These are phyloP conservation scores for Heterohyrax brucei DNA, from an alignment of 2,797 vertebrate species.

Conservation along the genomic window DNA sequence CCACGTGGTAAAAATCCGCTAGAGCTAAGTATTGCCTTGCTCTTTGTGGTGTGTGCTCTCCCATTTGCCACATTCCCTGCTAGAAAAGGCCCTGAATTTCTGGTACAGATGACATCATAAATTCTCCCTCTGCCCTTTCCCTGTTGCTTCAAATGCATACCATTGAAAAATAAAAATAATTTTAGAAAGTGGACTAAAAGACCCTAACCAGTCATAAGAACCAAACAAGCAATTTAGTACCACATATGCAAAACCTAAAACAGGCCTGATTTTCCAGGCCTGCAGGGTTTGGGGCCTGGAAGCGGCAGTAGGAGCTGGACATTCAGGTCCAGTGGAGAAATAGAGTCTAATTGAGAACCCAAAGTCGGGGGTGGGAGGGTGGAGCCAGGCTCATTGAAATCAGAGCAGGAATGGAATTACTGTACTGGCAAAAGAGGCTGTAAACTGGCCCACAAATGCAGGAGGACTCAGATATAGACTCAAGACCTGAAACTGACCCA, in stretches of 20 bases:
- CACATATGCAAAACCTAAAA: background rate
- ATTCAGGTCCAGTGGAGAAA: background rate
- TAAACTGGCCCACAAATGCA: background rate
- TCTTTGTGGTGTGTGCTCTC: background rate
- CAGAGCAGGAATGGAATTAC: background rate
- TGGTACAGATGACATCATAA: background rate
- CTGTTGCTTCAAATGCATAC: background rate
- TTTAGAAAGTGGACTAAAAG: background rate
- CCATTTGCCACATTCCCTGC: background rate
- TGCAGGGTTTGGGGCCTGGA: background rate
- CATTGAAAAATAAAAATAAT: background rate
- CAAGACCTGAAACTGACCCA: background rate
- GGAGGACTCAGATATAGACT: background rate
- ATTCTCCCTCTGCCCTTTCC: background rate
- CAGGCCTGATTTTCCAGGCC: background rate
- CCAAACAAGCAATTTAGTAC: background rate
- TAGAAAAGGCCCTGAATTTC: background rate
- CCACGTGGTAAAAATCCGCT: background rate
- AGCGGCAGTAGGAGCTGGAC: background rate
- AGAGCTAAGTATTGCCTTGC: no score
- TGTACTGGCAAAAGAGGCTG: background rate
- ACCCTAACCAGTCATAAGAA: background rate
- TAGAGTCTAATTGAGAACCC: background rate
- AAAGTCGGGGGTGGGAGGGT: background rate
- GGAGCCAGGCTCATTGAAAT: no score